Evolutionary conservation across 23 tunicate species (phyloP).

Genomic region (Trididemnum miniatum): DNA sequence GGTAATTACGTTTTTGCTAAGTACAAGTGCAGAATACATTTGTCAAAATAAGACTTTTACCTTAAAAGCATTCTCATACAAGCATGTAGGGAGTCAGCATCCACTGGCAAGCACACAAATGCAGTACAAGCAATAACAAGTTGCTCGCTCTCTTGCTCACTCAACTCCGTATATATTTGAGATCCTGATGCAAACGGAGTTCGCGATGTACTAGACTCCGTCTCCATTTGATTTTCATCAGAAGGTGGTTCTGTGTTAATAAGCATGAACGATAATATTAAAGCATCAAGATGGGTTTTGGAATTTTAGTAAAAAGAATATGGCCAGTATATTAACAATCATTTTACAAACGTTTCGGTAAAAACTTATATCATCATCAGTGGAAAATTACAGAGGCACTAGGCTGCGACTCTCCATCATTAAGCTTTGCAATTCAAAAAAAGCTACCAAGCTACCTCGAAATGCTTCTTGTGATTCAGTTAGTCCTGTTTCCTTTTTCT

Average conservation of each 20-base stretch:
- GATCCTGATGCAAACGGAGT: background rate
- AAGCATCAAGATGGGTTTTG: too few relatives aligned
- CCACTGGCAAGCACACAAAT: conserved; percentile 64
- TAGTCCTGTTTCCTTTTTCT: background rate
- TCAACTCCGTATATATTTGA: conserved; percentile 15
- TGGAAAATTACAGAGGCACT: too few relatives aligned
- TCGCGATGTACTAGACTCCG: conserved; percentile 1
- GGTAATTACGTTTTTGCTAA: too few relatives aligned
- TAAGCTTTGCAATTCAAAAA: too few relatives aligned
- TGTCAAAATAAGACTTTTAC: too few relatives aligned
- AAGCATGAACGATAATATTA: background rate
- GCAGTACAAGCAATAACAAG: conserved; percentile 63
- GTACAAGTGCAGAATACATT: too few relatives aligned
- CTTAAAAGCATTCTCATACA: conserved; percentile 84
- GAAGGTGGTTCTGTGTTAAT: background rate
- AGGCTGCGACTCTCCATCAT: too few relatives aligned
- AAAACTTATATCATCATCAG: too few relatives aligned
- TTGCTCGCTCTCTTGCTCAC: conserved; percentile 10
- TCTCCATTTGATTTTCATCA: conserved; percentile 55
- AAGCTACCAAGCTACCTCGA: too few relatives aligned
- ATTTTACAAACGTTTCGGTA: too few relatives aligned
- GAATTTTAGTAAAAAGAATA: too few relatives aligned
- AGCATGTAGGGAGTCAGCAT: conserved; percentile 91
- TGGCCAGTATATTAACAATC: too few relatives aligned
- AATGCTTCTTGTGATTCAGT: background rate